These are phyloP conservation scores for Larimichthys crocea DNA, from an alignment of 2,113 vertebrate species.

Conservation along the genomic window DNA sequence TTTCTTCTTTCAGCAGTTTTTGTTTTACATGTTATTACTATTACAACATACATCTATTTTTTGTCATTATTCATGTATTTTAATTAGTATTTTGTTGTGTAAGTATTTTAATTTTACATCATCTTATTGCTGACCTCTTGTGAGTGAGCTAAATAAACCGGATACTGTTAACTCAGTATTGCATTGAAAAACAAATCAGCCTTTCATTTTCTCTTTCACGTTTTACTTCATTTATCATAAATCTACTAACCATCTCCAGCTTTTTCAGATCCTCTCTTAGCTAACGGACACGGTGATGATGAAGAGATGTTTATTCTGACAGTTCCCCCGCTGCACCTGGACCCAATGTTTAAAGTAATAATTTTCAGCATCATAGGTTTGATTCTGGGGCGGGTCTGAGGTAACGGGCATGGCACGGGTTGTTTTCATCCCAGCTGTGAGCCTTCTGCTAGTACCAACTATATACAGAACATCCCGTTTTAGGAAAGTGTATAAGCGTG, in stretches of 20 bases:
- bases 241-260: background rate
- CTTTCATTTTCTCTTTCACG: background rate
- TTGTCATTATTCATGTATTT: slow-evolving; percentile 50
- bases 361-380: slow-evolving; percentile 35
- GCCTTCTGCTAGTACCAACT: slow-evolving; percentile 46
- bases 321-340: slow-evolving; percentile 39
- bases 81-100: slow-evolving; percentile 39
- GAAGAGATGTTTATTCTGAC: background rate
- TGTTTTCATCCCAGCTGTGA: slow-evolving; percentile 62
- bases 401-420: slow-evolving; percentile 7
- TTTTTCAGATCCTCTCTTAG: background rate
- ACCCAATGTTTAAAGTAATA: slow-evolving; percentile 34
- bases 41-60: slow-evolving; percentile 42
- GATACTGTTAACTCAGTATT: slow-evolving; percentile 41
- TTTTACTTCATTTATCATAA: background rate
- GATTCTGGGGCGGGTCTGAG: slow-evolving; percentile 41
- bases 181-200: background rate
- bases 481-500: slow-evolving; percentile 41
- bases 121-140: slow-evolving; percentile 22
- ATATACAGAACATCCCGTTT: slow-evolving; percentile 64
- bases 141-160: slow-evolving; percentile 63
- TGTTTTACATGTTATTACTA: slow-evolving; percentile 39
- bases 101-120: slow-evolving; percentile 26
- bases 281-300: background rate
- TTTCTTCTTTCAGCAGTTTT: slow-evolving; percentile 40